Evolutionary conservation across 1,140 invertebrate species (phyloP), one percentile per base, ranked within the genome.

Genomic region (Microplitis demolitor): DNA sequence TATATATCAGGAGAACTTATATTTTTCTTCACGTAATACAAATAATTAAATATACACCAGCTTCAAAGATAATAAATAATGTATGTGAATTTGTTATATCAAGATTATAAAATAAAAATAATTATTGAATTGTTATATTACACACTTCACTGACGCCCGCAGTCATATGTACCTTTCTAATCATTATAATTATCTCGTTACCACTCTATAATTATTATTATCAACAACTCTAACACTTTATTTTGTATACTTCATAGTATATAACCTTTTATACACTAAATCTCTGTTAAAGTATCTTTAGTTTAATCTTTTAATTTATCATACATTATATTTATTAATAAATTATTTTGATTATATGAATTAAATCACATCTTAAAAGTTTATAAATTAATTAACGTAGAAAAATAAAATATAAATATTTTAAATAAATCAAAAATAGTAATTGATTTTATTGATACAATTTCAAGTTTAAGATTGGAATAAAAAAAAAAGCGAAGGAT

Each of bases 131-230:
- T 45, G 39, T 45, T 45, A 45, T 45, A 45, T 45, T 45, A 45
- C 62, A 64, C 62, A 64, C 34, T 39, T 45, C 4, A 39, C 62
- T 37, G 16, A 45, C 33, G 31, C 60, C 62, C 35, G 3, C 13
- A 35, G 33, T 33, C 35, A 14, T 13, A 37, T 35, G 6, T 45
- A 45, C 39, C 39, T 45, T 45, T 45, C 37, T 64, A 35, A 37
- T 64, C 37, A 37, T 64, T 64, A 64, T 64, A 64, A 64, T 64
- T 64, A 33, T n/a, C 16, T 24, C 13, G 33, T 45, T 64, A 16
- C 16, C 64, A 50, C 61, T 63, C 11, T 66, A 51, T 66, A 66
- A 66, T 66, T 66, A 66, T 45, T 51, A 35, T 66, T 45, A 51
- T 66, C 39, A 45, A 6, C 11, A 31, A 4, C 45, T 8, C n/a